These are phyloP conservation scores for Cyphomyrus plagiostoma DNA, from an alignment of 2,113 vertebrate genomes.

Conservation along the genomic window DNA sequence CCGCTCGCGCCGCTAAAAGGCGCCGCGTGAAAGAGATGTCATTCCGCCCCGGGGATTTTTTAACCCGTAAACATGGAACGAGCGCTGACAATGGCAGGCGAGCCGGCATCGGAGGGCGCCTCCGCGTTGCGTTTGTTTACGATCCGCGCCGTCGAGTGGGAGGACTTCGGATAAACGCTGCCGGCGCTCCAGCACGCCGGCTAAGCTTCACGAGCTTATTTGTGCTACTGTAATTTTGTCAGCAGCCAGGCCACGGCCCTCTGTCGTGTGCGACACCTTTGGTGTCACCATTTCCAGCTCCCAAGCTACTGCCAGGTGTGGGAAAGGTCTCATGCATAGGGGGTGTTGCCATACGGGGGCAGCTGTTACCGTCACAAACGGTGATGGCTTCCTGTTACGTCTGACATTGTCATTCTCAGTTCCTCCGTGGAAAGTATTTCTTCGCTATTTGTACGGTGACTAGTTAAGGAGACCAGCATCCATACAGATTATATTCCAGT, in stretches of 20 bases:
- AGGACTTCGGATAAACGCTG: background rate
- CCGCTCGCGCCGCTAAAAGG: constrained; percentile 15
- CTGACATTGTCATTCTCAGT: background rate
- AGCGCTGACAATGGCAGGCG: constrained; percentile 38
- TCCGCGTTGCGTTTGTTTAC: constrained; percentile 25
- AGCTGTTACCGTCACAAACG: background rate
- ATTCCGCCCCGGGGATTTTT: background rate
- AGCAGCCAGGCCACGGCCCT: background rate
- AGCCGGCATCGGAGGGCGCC: constrained; percentile 23
- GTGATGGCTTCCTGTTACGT: background rate
- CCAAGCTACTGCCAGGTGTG: background rate
- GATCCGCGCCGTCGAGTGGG: constrained; percentile 2
- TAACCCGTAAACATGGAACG: constrained; percentile 24
- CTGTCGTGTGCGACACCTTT: background rate
- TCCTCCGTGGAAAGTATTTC: background rate
- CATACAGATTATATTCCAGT: background rate
- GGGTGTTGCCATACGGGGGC: background rate
- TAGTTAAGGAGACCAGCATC: background rate
- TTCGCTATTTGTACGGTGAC: no score
- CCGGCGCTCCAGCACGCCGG: background rate
- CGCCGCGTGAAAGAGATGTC: constrained; percentile 8
- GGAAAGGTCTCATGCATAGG: background rate
- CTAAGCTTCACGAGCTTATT: background rate
- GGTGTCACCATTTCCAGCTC: background rate
- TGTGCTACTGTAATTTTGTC: background rate